A percentile compares a stretch with the other conserved stretches of the same genome.
Conservation (phyloP, 1,140 invertebrate genomes). For the Drosophila mauritiana region DNA sequence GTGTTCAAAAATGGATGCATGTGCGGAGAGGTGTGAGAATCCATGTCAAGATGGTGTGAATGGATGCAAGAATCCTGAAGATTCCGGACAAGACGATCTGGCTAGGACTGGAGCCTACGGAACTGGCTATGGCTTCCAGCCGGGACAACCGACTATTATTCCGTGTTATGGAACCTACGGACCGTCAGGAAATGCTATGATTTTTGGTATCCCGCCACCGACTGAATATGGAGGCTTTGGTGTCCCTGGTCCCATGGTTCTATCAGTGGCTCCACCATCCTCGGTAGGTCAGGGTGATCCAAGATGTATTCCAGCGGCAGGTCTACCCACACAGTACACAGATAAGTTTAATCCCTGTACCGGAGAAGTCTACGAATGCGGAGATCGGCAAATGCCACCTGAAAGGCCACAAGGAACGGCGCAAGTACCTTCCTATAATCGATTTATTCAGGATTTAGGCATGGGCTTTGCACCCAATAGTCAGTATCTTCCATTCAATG, state of each 20-base stretch:
- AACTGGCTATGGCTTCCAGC: not conserved
- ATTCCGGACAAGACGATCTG: not conserved
- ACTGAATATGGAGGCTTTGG: constrained; percentile 1
- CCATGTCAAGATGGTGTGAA: not conserved
- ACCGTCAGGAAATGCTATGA: not conserved
- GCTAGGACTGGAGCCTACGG: not conserved
- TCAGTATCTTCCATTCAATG: not conserved
- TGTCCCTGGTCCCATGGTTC: not conserved
- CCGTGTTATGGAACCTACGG: not conserved
- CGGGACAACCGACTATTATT: constrained; percentile 1
- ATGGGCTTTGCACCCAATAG: not conserved
- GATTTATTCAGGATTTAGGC: not conserved
- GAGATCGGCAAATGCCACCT: not conserved
- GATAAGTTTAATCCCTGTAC: constrained; percentile 59
- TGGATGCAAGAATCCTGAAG: not conserved
- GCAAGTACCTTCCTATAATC: not conserved
- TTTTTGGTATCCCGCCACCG: not conserved
- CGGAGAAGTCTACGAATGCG: constrained; percentile 6
- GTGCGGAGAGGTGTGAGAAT: not conserved
- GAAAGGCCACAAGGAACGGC: not conserved
- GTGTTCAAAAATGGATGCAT: not conserved
- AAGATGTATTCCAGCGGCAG: constrained; percentile 24
- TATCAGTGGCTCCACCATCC: not conserved
- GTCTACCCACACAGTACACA: constrained; percentile 31
- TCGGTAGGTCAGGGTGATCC: not conserved